These are phyloP conservation scores for Pangasius mekongensis DNA, from an alignment of 2,797 vertebrate genomes.

Conservation along the genomic window DNA sequence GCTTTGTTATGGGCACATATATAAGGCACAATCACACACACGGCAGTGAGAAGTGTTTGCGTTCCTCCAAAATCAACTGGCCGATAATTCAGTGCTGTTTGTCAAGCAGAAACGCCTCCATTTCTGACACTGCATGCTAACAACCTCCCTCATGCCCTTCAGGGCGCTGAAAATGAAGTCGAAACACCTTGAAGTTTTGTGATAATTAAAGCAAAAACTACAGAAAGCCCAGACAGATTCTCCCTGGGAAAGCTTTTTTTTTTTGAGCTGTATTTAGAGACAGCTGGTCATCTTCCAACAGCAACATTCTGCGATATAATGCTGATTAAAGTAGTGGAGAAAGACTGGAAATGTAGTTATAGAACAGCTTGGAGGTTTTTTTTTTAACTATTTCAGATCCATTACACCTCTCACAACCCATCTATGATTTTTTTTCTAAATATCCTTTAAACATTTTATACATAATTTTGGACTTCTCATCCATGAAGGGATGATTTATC, in stretches of 20 bases:
- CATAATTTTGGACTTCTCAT: not conserved
- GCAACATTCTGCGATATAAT: conserved; percentile 1
- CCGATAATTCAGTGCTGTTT: not conserved
- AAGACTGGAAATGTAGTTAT: not conserved
- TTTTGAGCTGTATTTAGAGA: not conserved
- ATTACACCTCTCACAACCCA: not conserved
- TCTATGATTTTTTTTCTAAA: not conserved
- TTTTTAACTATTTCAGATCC: not conserved
- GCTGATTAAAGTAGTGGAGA: not conserved
- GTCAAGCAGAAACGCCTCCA: not conserved
- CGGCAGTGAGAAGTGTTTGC: not conserved
- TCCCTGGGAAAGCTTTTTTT: conserved; percentile 17
- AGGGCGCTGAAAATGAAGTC: not conserved
- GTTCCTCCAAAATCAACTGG: not conserved
- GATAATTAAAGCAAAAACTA: conserved; percentile 22
- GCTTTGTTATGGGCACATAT: not conserved
- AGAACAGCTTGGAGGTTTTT: not conserved
- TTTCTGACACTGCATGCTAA: not conserved
- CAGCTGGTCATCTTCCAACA: not conserved
- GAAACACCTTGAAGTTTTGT: conserved; percentile 15
- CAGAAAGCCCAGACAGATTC: not conserved
- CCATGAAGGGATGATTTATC: not conserved
- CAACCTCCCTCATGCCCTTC: conserved; percentile 16
- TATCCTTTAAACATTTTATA: not conserved
- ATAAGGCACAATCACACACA: not conserved